These are phyloP conservation scores for Paralvinella palmiformis DNA, from an alignment of 1,140 invertebrate genomes.

Conservation along the genomic window DNA sequence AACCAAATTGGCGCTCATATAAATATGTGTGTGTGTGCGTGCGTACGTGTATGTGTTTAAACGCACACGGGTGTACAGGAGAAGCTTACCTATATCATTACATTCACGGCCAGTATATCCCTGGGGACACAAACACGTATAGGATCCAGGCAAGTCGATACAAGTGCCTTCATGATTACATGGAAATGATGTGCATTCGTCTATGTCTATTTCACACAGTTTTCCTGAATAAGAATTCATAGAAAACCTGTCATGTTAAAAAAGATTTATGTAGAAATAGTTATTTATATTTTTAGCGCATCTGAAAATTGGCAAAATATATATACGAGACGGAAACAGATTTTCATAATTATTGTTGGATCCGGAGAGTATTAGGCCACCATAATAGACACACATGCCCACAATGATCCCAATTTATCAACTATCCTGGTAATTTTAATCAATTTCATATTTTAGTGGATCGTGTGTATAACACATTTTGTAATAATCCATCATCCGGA, in stretches of 20 bases:
- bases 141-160: conserved; percentile 15
- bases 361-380: not conserved
- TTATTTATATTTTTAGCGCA: not conserved
- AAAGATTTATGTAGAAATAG: not conserved
- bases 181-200: conserved; percentile 66
- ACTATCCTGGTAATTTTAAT: too few species aligned
- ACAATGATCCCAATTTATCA: too few species aligned
- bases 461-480: not conserved
- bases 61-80: not conserved
- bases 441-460: too few species aligned
- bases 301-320: not conserved
- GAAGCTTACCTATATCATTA: conserved; percentile 14
- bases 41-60: too few species aligned
- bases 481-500: not conserved
- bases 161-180: conserved; percentile 30
- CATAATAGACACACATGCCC: not conserved
- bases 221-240: not conserved
- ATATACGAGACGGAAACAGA: too few species aligned
- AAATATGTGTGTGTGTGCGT: not conserved
- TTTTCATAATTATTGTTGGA: too few species aligned
- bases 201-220: conserved; percentile 73
- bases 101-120: conserved; percentile 20
- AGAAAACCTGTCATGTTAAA: not conserved
- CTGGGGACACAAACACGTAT: conserved; percentile 7
- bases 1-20: not conserved